These are phyloP conservation scores for Synanthedon formicaeformis DNA, from an alignment of 2,888 invertebrate genomes.

Conservation along the genomic window DNA sequence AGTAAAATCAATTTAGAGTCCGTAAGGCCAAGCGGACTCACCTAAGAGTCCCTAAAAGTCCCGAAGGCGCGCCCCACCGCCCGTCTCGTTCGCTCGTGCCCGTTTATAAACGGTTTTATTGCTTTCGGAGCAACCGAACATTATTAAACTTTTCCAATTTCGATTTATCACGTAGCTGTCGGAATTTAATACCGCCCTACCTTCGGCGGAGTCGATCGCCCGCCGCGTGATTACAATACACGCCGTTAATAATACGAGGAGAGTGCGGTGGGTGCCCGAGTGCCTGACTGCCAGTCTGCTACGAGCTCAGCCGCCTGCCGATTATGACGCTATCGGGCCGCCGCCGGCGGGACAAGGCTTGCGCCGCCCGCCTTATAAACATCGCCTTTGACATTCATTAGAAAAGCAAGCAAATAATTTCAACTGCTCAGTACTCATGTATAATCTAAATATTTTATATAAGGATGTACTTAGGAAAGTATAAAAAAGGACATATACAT, in stretches of 20 bases:
- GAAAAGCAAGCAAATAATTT: too few relatives aligned
- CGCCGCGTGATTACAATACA: constrained; percentile 71
- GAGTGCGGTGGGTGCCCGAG: constrained; percentile 28
- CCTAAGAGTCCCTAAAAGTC: constrained; percentile 67
- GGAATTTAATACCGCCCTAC: constrained; percentile 72
- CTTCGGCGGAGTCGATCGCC: constrained; percentile 70
- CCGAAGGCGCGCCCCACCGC: constrained; percentile 62
- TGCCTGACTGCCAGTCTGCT: constrained; percentile 10
- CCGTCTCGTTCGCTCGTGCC: constrained; percentile 68
- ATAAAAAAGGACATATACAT: too few relatives aligned
- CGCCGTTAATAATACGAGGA: constrained; percentile 66
- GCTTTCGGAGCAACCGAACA: constrained; percentile 72
- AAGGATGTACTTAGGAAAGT: too few relatives aligned
- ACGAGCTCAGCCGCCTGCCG: constrained; percentile 28
- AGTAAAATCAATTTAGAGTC: constrained; percentile 59
- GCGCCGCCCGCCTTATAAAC: not conserved
- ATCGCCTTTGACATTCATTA: too few relatives aligned
- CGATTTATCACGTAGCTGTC: constrained; percentile 72
- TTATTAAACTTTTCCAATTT: constrained; percentile 73
- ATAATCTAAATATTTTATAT: too few relatives aligned
- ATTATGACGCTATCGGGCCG: constrained; percentile 16
- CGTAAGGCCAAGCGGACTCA: constrained; percentile 51
- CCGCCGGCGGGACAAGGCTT: not conserved
- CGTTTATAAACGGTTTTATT: constrained; percentile 72
- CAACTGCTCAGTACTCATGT: too few relatives aligned